Conservation (phyloP, 2,797 vertebrate genomes). For the Chelonia mydas region DNA sequence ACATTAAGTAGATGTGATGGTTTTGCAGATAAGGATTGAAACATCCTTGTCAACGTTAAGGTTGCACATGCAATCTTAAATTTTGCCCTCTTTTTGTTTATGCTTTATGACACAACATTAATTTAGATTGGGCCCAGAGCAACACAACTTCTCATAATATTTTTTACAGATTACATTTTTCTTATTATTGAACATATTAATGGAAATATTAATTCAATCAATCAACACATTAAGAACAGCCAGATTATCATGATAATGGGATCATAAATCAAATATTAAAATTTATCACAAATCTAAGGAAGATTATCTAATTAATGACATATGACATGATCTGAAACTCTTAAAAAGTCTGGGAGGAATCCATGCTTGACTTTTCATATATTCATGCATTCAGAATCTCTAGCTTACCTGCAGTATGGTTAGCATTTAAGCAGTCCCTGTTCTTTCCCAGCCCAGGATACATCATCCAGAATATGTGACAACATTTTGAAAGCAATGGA, state of each 20-base stretch:
- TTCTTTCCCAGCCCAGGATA: slow-evolving; percentile 41
- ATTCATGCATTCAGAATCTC: slow-evolving; percentile 38
- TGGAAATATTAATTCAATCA: background rate
- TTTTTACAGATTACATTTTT: background rate
- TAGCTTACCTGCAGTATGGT: slow-evolving; percentile 45
- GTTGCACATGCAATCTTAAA: background rate
- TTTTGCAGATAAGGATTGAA: background rate
- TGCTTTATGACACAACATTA: background rate
- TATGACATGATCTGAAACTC: background rate
- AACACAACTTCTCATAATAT: background rate
- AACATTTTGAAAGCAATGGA: slow-evolving; percentile 40
- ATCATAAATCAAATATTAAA: slow-evolving; percentile 43
- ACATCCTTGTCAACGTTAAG: background rate
- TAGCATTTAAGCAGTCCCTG: slow-evolving; percentile 51
- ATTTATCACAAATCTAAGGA: background rate
- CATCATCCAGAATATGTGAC: slow-evolving; percentile 48
- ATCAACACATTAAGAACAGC: background rate
- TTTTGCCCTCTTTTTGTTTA: background rate
- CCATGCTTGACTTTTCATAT: slow-evolving; percentile 51
- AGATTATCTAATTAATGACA: slow-evolving; percentile 31
- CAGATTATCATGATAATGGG: slow-evolving; percentile 13
- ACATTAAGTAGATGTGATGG: background rate
- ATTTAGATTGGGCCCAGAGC: background rate
- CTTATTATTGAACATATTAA: slow-evolving; percentile 3
- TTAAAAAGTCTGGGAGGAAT: slow-evolving; percentile 24